Evolutionary conservation across 2,797 vertebrate species (phyloP), one percentile per base, ranked within the genome.

Genomic region (Chelonia mydas): DNA sequence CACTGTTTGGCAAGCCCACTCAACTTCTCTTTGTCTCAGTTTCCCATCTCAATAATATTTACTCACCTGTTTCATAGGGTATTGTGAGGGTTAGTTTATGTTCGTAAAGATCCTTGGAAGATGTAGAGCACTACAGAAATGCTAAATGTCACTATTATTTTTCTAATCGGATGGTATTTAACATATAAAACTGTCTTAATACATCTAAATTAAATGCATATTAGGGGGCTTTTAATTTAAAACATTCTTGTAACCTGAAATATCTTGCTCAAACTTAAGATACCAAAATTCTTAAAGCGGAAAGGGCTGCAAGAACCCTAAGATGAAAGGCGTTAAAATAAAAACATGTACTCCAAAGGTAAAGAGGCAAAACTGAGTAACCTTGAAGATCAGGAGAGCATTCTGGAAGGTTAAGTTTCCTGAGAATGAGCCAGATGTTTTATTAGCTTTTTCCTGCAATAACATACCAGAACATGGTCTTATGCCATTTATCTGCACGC

Each of bases 281-380:
- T 96, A 95, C 94, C 95, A 76, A 93, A 89, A 92, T 37, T 89
- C 91, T 96, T 95, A 95, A 91, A 96, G 94, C 89, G 93, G 95
- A 88, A 95, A 97, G 94, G 88, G 17, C 94, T 96, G 95, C 95
- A 96, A 93, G 94, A 94, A 96, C 95, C 94, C 94, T 95, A 50
- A 97, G 97, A 97, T 95, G 93, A 97, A 97, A 97, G 96, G 94
- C 96, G 94, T 97, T 97, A 97, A 91, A 97, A 96, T 96, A 97
- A 97, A 96, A 97, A 25, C 86, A 74, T 3, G 1, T 89, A 50
- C 89, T 2, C 77, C 94, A 96, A 90, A 97, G 95, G 95, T 97
- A 96, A 97, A 97, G 96, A 98, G 96, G 95, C 82, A 96, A 95
- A 86, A 3, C 45, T 0, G 82, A 90, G 84, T 88, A 93, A 93